Percentiles rank a stretch among this genome's conserved stretches.
phyloP scores from a whole-genome alignment of 2,888 invertebrate genomes.

The Plutella xylostella region DNA sequence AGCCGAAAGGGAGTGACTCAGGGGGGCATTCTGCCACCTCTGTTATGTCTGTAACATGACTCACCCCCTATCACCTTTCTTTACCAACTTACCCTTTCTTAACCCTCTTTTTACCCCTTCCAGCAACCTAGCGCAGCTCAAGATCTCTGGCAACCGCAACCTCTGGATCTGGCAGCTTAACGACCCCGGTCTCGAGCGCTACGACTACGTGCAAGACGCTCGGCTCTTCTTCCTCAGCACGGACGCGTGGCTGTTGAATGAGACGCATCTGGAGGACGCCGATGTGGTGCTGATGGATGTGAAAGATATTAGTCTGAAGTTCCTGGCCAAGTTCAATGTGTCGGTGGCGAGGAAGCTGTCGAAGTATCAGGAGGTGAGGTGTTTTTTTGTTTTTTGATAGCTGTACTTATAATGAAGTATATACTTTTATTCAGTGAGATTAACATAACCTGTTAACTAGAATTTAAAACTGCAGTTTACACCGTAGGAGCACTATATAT shows the following conservation, averaged over 20 bases:
- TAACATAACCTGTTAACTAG: not conserved
- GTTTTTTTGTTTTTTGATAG: no score
- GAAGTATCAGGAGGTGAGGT: conserved; percentile 70
- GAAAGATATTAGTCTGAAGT: conserved; percentile 47
- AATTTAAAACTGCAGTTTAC: no score
- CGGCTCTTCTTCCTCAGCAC: conserved; percentile 40
- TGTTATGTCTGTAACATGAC: no score
- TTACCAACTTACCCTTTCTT: not conserved
- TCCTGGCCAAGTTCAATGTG: conserved; percentile 71
- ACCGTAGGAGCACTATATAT: no score
- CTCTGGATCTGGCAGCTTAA: conserved; percentile 58
- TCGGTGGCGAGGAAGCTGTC: conserved; percentile 73
- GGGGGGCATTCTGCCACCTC: no score
- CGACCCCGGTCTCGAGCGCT: conserved; percentile 36
- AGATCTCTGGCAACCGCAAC: conserved; percentile 32
- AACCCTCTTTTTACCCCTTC: conserved; percentile 15
- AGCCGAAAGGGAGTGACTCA: no score
- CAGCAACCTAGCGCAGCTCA: conserved; percentile 43
- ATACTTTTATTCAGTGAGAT: not conserved
- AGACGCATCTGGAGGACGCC: conserved; percentile 30
- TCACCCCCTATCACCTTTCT: no score
- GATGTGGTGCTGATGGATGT: conserved; percentile 47
- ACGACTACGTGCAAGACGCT: conserved; percentile 43
- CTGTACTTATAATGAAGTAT: no score
- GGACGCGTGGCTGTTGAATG: conserved; percentile 38